phyloP scores from a whole-genome alignment of 2,888 invertebrate genomes.

The Calameuta idolon region DNA sequence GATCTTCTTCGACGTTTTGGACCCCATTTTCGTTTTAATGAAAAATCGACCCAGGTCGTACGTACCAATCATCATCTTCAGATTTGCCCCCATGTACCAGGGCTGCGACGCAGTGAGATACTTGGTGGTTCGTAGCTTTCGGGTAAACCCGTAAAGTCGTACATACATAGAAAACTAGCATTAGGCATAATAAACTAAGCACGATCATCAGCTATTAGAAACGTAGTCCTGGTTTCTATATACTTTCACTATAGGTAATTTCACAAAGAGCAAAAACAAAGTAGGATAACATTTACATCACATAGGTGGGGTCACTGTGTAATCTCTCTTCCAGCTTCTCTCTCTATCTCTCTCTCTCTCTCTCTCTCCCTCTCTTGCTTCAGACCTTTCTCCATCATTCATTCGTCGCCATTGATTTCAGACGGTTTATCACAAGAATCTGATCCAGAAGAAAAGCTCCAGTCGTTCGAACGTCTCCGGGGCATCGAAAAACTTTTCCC shows the following conservation, averaged over 20 bases:
- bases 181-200: not conserved
- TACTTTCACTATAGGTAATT: not conserved
- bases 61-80: not conserved
- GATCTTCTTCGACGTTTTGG: constrained; percentile 28
- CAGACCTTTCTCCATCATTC: not conserved
- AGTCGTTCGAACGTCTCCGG: not conserved
- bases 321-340: not conserved
- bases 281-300: not conserved
- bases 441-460: not conserved
- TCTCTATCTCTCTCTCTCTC: not conserved
- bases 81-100: not conserved
- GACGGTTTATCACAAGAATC: not conserved
- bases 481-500: not conserved
- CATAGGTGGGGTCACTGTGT: not conserved
- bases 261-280: not conserved
- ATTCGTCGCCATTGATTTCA: not conserved
- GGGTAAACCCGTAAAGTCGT: not conserved
- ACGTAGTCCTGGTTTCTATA: not conserved
- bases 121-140: not conserved
- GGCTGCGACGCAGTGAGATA: not conserved
- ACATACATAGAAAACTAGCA: not conserved
- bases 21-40: constrained; percentile 35
- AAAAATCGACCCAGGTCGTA: not conserved
- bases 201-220: not conserved
- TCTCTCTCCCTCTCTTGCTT: not conserved